These are phyloP conservation scores for Sinella curviseta DNA, from an alignment of 1,140 invertebrate genomes.

Conservation along the genomic window DNA sequence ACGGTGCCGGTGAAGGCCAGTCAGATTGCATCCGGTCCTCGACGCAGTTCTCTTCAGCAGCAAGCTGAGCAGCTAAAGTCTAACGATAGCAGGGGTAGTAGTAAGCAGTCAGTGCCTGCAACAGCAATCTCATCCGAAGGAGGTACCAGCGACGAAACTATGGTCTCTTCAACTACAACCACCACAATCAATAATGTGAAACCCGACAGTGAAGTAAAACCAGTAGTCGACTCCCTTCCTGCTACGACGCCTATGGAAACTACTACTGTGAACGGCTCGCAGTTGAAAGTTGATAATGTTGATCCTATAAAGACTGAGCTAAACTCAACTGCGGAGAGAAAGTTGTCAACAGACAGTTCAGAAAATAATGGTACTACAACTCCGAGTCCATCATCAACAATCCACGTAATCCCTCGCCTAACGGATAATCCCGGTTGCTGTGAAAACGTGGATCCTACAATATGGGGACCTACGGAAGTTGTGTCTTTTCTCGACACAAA, in stretches of 20 bases:
- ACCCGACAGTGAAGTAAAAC: neutral
- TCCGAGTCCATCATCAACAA: neutral
- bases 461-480: conserved; percentile 82
- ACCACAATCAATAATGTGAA: neutral
- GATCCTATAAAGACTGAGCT: neutral
- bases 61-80: neutral
- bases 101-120: neutral
- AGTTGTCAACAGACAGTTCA: neutral
- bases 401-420: neutral
- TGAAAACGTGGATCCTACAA: conserved; percentile 62
- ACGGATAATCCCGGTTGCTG: neutral
- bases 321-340: neutral
- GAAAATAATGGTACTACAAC: conserved; percentile 15
- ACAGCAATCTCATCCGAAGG: neutral
- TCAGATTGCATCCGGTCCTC: neutral
- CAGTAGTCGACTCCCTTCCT: neutral
- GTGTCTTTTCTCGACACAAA: conserved; percentile 83
- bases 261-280: neutral
- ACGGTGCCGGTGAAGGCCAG: neutral
- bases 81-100: neutral
- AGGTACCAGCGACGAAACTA: neutral
- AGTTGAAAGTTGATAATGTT: neutral
- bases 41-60: neutral
- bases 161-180: neutral
- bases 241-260: neutral